Evolutionary conservation across 2,888 invertebrate genomes (phyloP).

Genomic region (Steinernema scapterisci): DNA sequence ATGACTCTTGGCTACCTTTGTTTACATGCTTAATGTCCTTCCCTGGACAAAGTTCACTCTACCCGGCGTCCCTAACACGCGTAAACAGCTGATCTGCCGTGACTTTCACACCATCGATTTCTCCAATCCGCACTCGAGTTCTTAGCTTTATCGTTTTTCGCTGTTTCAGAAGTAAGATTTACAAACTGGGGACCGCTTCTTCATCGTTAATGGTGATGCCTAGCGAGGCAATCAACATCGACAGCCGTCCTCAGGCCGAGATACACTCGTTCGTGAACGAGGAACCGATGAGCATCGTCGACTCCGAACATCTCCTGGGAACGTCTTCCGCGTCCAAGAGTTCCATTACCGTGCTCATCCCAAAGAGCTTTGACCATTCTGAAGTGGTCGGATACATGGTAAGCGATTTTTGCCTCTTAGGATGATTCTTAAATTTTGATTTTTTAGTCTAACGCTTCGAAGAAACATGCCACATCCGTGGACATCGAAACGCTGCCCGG

Average conservation of each 20-base stretch:
- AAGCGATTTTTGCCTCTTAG: neutral
- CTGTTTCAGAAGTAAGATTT: too few species aligned
- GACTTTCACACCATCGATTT: neutral
- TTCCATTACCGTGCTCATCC: neutral
- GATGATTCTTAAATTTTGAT: neutral
- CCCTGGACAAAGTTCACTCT: too few species aligned
- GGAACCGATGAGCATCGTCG: neutral
- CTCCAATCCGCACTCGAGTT: neutral
- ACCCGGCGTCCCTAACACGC: neutral
- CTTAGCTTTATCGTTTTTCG: too few species aligned
- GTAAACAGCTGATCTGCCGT: neutral
- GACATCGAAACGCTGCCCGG: conserved; percentile 7
- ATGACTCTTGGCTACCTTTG: too few species aligned
- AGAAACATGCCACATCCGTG: neutral
- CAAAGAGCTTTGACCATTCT: neutral
- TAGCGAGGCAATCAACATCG: neutral
- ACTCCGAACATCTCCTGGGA: neutral
- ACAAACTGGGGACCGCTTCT: neutral
- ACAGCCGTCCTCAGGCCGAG: neutral
- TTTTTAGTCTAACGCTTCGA: neutral
- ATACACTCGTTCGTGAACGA: neutral
- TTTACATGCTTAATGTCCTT: too few species aligned
- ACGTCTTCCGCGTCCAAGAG: neutral
- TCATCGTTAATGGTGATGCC: neutral
- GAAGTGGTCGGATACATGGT: neutral